A percentile compares a stretch with the other conserved stretches of the same genome.
Conservation (phyloP, 1,140 invertebrate species). For the Diuraphis noxia region DNA sequence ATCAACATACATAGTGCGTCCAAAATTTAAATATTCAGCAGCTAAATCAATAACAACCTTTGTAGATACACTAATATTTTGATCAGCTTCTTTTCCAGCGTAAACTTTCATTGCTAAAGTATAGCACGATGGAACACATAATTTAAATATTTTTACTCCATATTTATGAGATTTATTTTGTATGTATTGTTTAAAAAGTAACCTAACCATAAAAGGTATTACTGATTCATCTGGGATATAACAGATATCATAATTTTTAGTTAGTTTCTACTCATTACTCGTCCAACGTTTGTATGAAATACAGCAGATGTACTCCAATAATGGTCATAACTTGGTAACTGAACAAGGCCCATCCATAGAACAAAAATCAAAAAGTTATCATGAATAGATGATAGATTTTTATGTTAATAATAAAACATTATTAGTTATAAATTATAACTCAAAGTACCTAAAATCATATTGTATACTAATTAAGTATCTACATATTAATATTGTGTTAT, state of each 20-base stretch:
- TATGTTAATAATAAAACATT: too few relatives aligned
- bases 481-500: too few relatives aligned
- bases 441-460: too few relatives aligned
- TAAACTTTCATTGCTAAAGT: slow-evolving; percentile 57
- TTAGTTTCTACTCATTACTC: slow-evolving; percentile 21
- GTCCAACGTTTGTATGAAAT: not conserved
- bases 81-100: slow-evolving; percentile 33
- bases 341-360: not conserved
- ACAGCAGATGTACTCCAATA: not conserved
- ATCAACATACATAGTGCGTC: not conserved
- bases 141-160: slow-evolving; percentile 60
- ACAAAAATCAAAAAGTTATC: not conserved
- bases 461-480: too few relatives aligned
- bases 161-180: slow-evolving; percentile 60
- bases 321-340: not conserved
- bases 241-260: slow-evolving; percentile 50
- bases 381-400: too few relatives aligned
- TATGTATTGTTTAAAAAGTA: slow-evolving; percentile 61
- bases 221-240: slow-evolving; percentile 60
- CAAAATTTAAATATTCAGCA: not conserved
- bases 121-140: slow-evolving; percentile 58
- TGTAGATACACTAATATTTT: not conserved
- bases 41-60: slow-evolving; percentile 14
- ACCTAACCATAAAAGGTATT: slow-evolving; percentile 56
- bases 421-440: too few relatives aligned